Conservation (phyloP, 2,113 vertebrate genomes). For the Eublepharis macularius region DNA sequence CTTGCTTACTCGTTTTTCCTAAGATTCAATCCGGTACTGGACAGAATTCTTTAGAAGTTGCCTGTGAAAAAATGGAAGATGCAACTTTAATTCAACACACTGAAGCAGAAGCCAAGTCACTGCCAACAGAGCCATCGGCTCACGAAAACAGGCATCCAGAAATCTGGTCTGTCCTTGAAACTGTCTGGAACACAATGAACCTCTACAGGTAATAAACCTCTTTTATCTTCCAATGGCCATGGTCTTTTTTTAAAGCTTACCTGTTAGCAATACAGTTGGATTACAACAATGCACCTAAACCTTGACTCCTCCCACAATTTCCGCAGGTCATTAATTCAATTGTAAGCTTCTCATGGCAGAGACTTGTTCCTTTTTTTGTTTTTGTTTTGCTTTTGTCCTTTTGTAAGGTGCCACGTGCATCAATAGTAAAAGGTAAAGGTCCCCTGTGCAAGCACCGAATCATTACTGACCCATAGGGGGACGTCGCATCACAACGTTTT, state of each 20-base stretch:
- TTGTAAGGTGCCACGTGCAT: neutral
- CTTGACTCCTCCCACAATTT: neutral
- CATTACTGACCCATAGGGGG: too few species aligned
- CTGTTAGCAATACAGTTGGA: neutral
- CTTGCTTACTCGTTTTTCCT: constrained; percentile 60
- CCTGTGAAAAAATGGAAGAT: constrained; percentile 68
- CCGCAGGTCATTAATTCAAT: neutral
- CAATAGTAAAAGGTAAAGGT: too few species aligned
- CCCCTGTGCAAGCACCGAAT: too few species aligned
- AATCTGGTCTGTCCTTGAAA: constrained; percentile 89
- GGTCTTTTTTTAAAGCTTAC: neutral
- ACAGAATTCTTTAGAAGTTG: constrained; percentile 59
- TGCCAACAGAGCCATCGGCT: constrained; percentile 62
- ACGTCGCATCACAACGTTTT: too few species aligned
- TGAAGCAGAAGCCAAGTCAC: constrained; percentile 68
- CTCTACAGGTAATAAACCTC: constrained; percentile 79
- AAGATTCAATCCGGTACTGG: constrained; percentile 69
- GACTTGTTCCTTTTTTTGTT: neutral
- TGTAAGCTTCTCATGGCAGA: neutral
- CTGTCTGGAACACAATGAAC: constrained; percentile 84
- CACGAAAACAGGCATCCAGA: constrained; percentile 75
- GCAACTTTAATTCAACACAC: constrained; percentile 30
- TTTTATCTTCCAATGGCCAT: neutral
- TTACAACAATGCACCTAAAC: neutral
- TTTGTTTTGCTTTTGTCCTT: neutral